Conservation (phyloP, 2,888 invertebrate genomes). For the Drosophila atroscutellata region DNA sequence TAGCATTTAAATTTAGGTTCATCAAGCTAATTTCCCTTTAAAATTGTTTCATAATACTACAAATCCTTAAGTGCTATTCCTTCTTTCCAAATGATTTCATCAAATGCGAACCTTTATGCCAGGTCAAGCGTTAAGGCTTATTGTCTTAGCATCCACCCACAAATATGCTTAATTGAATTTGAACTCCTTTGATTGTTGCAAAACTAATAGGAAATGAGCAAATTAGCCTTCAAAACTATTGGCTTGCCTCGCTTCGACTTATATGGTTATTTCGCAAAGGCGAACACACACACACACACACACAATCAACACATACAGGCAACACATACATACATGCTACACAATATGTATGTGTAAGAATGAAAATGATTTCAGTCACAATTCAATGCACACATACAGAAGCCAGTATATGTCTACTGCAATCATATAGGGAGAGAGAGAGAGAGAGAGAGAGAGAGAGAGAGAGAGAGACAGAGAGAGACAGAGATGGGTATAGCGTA, state of each 20-base stretch:
- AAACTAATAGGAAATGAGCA: conserved; percentile 54
- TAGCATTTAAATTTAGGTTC: background rate
- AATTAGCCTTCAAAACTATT: conserved; percentile 55
- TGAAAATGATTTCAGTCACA: conserved; percentile 44
- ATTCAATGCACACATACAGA: conserved; percentile 58
- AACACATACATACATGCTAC: background rate
- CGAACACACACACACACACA: conserved; percentile 2
- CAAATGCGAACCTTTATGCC: conserved; percentile 1
- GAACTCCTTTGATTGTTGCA: conserved; percentile 50
- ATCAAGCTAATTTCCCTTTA: background rate
- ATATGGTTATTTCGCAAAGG: conserved; percentile 15
- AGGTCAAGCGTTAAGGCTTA: conserved; percentile 29
- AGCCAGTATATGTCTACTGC: conserved; percentile 38
- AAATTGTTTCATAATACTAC: background rate
- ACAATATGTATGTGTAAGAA: conserved; percentile 9
- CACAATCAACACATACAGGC: background rate
- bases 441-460: background rate
- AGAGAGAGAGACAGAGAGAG: background rate
- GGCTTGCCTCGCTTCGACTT: conserved; percentile 34
- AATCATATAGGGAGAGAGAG: conserved; percentile 26
- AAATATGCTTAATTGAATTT: conserved; percentile 64
- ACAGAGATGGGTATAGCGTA: background rate
- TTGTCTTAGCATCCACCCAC: conserved; percentile 32
- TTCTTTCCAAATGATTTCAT: conserved; percentile 33
- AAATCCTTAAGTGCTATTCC: background rate